Evolutionary conservation across 2,113 vertebrate species (phyloP), one percentile per base, ranked within the genome.

Genomic region (Microtus oregoni): DNA sequence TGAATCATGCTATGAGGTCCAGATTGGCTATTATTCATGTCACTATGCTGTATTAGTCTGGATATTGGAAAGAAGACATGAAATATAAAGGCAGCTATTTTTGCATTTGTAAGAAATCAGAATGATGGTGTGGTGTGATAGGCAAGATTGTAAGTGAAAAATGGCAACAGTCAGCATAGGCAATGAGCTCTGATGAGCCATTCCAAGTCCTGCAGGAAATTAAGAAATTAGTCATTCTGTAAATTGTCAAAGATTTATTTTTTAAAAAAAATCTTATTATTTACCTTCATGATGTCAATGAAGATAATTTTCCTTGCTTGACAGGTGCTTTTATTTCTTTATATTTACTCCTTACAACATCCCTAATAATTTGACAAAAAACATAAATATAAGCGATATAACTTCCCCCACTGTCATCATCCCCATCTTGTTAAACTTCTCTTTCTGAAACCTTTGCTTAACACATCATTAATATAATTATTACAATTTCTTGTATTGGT

Each of bases 21-120:
- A 86, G 93, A 94, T 83, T 93, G 94, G 52, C 75, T 92, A 96
- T 97, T 94, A 97, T 67, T 98, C 96, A 97, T 94, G 96, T 97
- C 97, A 92, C 41, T 52, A 24, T 58, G 28, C 70, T 93, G 8
- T 88, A 95, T 97, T n/a, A 95, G 41, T 94, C 86, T 94, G 11
- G 12, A 90, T 94, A 97, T 52, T 97, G 89, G 67, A 97, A 95
- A 90, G 50, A 96, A 97, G 91, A 95, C 63, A 96, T 96, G 95
- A 97, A 96, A 94, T 97, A 76, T 85, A 95, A 96, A 90, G 81
- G 75, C 92, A 91, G 89, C 70, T 82, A 87, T 94, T 97, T 97
- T 70, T 92, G 50, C 20, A 63, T 20, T 58, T 77, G 78, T 89
- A 91, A 94, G 70, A 89, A 91, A 90, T 86, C 5, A 35, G 68